A percentile compares a stretch with the other conserved stretches of the same genome.
Evolutionary conservation across 1,140 invertebrate species (phyloP).

Genomic region (Lepidurus packardi): DNA sequence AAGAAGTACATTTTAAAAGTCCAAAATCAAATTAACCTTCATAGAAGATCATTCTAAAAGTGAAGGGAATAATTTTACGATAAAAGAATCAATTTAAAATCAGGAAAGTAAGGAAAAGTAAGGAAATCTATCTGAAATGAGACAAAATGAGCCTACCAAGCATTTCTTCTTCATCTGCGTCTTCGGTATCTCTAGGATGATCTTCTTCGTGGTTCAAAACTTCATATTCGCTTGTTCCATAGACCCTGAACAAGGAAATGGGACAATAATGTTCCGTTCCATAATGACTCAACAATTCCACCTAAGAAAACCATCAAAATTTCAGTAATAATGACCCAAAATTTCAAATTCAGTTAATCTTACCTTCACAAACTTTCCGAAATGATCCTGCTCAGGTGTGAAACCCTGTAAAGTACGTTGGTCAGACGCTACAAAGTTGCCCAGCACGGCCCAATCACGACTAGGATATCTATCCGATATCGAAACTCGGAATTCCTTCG

Average conservation of each 20-base stretch:
- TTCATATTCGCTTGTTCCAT: conserved; percentile 85
- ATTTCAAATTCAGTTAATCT: conserved; percentile 23
- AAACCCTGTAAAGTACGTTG: conserved; percentile 84
- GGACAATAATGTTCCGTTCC: conserved; percentile 97
- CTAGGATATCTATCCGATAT: conserved; percentile 87
- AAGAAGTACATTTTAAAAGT: background rate
- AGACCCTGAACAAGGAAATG: conserved; percentile 82
- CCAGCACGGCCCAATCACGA: conserved; percentile 83
- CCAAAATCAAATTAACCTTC: background rate
- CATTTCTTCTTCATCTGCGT: conserved; percentile 37
- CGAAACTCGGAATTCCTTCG: conserved; percentile 78
- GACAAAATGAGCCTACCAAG: conserved; percentile 30
- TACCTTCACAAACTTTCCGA: conserved; percentile 82
- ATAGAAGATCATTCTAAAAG: background rate
- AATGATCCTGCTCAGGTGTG: conserved; percentile 65
- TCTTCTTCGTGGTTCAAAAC: conserved; percentile 49
- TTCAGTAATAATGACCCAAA: background rate
- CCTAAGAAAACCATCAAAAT: conserved; percentile 39
- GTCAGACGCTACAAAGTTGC: conserved; percentile 79
- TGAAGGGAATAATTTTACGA: background rate
- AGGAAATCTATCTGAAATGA: background rate
- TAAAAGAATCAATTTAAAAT: background rate
- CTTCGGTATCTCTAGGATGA: conserved; percentile 30
- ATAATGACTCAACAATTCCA: conserved; percentile 88
- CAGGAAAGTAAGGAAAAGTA: background rate